These are phyloP conservation scores for Nylanderia fulva DNA, from an alignment of 1,140 invertebrate species.

Conservation along the genomic window DNA sequence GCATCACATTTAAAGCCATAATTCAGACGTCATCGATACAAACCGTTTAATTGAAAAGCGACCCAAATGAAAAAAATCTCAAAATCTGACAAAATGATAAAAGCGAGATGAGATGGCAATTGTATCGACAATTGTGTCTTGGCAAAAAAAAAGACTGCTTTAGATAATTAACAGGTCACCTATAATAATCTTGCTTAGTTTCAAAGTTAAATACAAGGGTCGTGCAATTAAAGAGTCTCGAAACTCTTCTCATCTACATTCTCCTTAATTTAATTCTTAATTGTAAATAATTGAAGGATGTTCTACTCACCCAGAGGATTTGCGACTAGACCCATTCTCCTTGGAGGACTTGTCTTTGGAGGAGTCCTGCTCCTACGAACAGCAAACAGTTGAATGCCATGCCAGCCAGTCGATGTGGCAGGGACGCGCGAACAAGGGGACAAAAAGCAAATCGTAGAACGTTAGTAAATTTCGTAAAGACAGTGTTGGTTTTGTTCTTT, in stretches of 20 bases:
- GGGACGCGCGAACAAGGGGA: constrained; percentile 86
- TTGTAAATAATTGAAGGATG: constrained; percentile 11
- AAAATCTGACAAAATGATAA: background rate
- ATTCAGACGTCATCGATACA: background rate
- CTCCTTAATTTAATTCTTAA: constrained; percentile 7
- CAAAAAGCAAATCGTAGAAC: constrained; percentile 85
- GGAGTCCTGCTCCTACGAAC: constrained; percentile 88
- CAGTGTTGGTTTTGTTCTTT: no score
- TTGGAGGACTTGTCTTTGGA: constrained; percentile 86
- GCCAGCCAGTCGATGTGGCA: constrained; percentile 86
- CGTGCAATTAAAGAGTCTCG: constrained; percentile 41
- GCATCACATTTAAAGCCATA: background rate
- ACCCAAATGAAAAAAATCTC: constrained; percentile 32
- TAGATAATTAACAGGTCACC: constrained; percentile 5
- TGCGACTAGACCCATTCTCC: constrained; percentile 87
- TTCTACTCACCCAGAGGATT: constrained; percentile 86
- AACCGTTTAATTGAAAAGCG: background rate
- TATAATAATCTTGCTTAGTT: constrained; percentile 18
- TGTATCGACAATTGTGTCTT: background rate
- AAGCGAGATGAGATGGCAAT: background rate
- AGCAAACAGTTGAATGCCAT: constrained; percentile 88
- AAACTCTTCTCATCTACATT: background rate
- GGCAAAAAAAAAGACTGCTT: background rate
- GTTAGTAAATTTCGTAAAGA: constrained; percentile 81
- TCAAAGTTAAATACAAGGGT: constrained; percentile 28